Percentiles rank a stretch among this genome's conserved stretches.
These are phyloP conservation scores for Eristalis intricaria DNA, from an alignment of 2,888 invertebrate genomes.

Conservation along the genomic window DNA sequence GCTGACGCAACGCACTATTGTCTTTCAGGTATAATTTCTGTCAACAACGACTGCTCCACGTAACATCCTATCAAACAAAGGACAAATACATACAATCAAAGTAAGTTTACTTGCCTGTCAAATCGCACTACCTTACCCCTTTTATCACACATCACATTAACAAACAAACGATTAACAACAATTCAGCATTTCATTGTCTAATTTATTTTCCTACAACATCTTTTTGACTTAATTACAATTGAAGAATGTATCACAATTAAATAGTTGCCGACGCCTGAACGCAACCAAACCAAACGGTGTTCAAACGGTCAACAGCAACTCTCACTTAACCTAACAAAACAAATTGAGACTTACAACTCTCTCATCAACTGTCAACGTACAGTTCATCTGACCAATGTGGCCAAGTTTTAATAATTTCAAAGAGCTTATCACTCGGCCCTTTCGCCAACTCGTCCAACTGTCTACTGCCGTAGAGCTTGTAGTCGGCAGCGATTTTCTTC, in stretches of 20 bases:
- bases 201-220: neutral
- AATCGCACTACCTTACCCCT: too few relatives aligned
- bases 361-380: neutral
- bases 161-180: neutral
- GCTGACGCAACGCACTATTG: too few relatives aligned
- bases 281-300: neutral
- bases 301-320: neutral
- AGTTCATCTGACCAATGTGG: constrained; percentile 83
- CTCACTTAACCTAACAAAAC: neutral
- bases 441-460: constrained; percentile 84
- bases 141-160: too few relatives aligned
- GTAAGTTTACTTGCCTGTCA: too few relatives aligned
- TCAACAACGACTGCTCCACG: too few relatives aligned
- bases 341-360: neutral
- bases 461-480: constrained; percentile 86
- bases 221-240: neutral
- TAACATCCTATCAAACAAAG: too few relatives aligned
- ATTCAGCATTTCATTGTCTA: neutral
- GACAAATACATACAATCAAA: too few relatives aligned
- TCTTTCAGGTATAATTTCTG: too few relatives aligned
- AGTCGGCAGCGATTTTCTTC: constrained; percentile 85
- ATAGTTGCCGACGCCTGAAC: constrained; percentile 16
- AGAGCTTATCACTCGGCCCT: constrained; percentile 86
- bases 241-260: constrained; percentile 33
- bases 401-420: constrained; percentile 86